Base-by-base conservation (phyloP, 2,797 vertebrate genomes). In the Erpetoichthys calabaricus region DNA sequence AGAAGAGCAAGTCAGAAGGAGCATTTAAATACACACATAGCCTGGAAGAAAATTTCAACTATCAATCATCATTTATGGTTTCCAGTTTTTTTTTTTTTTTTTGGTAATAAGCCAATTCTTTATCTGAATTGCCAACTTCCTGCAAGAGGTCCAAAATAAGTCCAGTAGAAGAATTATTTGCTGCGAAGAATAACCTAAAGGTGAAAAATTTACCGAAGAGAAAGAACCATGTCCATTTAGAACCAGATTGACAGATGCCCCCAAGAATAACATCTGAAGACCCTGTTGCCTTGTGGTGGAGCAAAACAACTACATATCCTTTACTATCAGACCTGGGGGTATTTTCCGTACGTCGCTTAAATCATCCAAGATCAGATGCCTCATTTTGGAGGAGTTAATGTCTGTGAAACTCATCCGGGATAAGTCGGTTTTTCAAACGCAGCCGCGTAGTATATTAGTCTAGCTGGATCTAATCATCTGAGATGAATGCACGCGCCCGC, bases 221-320 rank as follows among this genome's bases (percentile, higher is more conserved):
- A 42, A 25, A 55, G 53, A 10, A 42, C 25, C 2, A 55, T 43
- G 41, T 55, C 53, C 53, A 55, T 55, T 42, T 7, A 55, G 53
- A 5, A 55, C 53, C 8, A 55, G 41, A 42, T 6, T n/a, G 53
- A 42, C 5, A 42, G 4, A 55, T 6, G 53, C 46, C 8, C 41
- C 8, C 46, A 7, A 57, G 25, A 55, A 43, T 47, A 56, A 62
- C 51, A 51, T 59, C 49, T 56, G 57, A 56, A 52, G 60, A 61
- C 9, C 60, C 57, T 62, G 56, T 45, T 64, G 45, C 55, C 47
- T 56, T 59, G 57, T 61, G 59, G 47, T 64, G 55, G 55, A 60
- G 55, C 9, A 56, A 43, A 8, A 61, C 7, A 53, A n/a, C 47
- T 47, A 56, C 41, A 47, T n/a, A 46, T 46, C 59, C 63, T 51